phyloP scores from a whole-genome alignment of 2,888 invertebrate species.

The Chymomyza procnemis region DNA sequence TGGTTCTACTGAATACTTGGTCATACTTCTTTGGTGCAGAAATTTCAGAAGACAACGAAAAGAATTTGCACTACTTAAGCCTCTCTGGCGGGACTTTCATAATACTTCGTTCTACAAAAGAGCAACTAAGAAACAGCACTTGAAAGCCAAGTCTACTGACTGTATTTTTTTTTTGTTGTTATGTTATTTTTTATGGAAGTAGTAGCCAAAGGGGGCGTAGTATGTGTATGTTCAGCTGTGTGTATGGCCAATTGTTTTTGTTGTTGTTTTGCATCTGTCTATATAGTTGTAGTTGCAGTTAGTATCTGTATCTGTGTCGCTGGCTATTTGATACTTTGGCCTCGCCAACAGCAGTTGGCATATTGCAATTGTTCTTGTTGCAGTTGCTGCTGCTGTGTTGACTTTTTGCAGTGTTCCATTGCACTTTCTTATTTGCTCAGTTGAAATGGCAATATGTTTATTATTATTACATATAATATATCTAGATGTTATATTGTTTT shows the following conservation, averaged over 20 bases:
- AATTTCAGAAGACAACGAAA: too few species aligned
- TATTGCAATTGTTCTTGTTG: slow-evolving; percentile 35
- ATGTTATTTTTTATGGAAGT: not conserved
- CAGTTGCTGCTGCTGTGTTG: slow-evolving; percentile 24
- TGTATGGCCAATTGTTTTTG: not conserved
- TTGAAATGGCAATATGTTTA: slow-evolving; percentile 26
- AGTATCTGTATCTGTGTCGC: slow-evolving; percentile 42
- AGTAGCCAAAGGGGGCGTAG: slow-evolving; percentile 1
- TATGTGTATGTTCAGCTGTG: not conserved
- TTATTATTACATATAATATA: not conserved
- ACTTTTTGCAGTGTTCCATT: slow-evolving; percentile 39
- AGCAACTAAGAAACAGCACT: not conserved
- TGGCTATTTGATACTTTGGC: slow-evolving; percentile 72
- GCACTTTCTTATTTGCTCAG: slow-evolving; percentile 66
- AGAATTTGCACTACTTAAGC: too few species aligned
- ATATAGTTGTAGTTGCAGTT: not conserved
- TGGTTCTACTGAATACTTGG: too few species aligned
- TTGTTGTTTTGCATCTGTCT: slow-evolving; percentile 18
- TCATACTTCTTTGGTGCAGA: too few species aligned
- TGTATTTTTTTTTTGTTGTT: not conserved
- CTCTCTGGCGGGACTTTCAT: not conserved
- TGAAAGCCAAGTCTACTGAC: not conserved
- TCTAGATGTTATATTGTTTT: slow-evolving; percentile 12
- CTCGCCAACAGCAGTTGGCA: slow-evolving; percentile 56
- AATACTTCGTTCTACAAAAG: not conserved